Evolutionary conservation across 2,113 vertebrate genomes (phyloP).

Genomic region (Chrysemys picta): DNA sequence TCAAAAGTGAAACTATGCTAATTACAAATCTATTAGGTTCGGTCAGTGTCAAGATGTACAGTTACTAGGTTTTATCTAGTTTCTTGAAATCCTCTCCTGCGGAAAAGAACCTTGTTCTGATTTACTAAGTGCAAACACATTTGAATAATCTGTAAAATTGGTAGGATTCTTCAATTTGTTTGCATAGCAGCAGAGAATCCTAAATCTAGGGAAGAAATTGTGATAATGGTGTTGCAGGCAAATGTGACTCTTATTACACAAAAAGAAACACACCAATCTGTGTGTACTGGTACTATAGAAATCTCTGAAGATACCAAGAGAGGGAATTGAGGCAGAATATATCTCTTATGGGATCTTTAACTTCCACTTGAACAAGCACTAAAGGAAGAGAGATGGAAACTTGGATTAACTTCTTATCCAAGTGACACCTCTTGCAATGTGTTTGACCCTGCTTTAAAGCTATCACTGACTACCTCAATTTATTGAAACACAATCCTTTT

Average conservation of each 20-base stretch:
- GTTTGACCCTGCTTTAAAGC: conserved; percentile 75
- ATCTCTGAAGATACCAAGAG: conserved; percentile 44
- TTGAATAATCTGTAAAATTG: background rate
- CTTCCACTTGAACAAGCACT: conserved; percentile 74
- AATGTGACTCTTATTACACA: conserved; percentile 26
- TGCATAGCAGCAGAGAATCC: background rate
- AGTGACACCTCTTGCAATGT: conserved; percentile 69
- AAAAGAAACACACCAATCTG: conserved; percentile 16
- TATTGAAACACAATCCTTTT: conserved; percentile 71
- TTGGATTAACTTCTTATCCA: conserved; percentile 70
- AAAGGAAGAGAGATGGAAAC: conserved; percentile 66
- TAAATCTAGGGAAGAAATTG: conserved; percentile 15
- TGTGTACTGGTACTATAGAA: conserved; percentile 9
- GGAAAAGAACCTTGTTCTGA: background rate
- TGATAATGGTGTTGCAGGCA: conserved; percentile 39
- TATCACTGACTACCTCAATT: conserved; percentile 70
- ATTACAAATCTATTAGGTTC: background rate
- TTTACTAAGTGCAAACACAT: background rate
- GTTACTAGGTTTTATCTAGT: background rate
- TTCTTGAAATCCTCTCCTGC: background rate
- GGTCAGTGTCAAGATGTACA: background rate
- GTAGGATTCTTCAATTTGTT: background rate
- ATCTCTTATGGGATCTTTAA: conserved; percentile 63
- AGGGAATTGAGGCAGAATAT: conserved; percentile 49
- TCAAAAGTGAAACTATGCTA: background rate